Percentiles rank a stretch among this genome's conserved stretches.
These are phyloP conservation scores for Drepana falcataria DNA, from an alignment of 2,888 invertebrate genomes.

Conservation along the genomic window DNA sequence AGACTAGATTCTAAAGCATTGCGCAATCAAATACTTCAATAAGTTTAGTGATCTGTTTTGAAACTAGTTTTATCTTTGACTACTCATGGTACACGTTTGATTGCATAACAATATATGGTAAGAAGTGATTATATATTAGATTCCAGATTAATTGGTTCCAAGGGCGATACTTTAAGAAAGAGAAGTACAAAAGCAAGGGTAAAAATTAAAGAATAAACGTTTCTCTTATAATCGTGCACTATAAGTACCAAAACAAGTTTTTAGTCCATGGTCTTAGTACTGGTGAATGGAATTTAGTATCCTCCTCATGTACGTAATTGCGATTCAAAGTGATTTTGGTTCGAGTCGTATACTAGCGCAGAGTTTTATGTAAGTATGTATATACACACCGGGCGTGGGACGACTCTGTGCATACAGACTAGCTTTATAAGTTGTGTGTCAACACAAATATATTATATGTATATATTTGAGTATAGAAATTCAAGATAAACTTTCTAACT, in stretches of 20 bases:
- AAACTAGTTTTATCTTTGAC: neutral
- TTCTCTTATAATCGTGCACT: neutral
- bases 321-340: constrained; percentile 41
- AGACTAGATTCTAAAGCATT: neutral
- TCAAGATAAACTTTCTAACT: neutral
- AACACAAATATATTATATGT: neutral
- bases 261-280: constrained; percentile 30
- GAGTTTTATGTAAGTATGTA: constrained; percentile 16
- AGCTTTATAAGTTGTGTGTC: constrained; percentile 8
- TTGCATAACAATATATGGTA: neutral
- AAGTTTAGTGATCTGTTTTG: neutral
- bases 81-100: neutral
- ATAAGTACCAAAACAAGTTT: constrained; percentile 9
- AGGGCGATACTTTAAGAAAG: no score
- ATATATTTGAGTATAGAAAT: no score
- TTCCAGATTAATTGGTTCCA: no score
- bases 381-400: constrained; percentile 24
- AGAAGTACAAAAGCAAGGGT: no score
- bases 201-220: no score
- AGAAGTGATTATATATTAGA: neutral
- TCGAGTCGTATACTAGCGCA: constrained; percentile 35
- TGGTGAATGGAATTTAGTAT: constrained; percentile 42
- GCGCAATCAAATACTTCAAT: neutral
- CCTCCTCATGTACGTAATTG: constrained; percentile 43
- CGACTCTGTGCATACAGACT: constrained; percentile 35